Evolutionary conservation across 2,797 vertebrate genomes (phyloP), one percentile per base, ranked within the genome.

Genomic region (Tapirus indicus): DNA sequence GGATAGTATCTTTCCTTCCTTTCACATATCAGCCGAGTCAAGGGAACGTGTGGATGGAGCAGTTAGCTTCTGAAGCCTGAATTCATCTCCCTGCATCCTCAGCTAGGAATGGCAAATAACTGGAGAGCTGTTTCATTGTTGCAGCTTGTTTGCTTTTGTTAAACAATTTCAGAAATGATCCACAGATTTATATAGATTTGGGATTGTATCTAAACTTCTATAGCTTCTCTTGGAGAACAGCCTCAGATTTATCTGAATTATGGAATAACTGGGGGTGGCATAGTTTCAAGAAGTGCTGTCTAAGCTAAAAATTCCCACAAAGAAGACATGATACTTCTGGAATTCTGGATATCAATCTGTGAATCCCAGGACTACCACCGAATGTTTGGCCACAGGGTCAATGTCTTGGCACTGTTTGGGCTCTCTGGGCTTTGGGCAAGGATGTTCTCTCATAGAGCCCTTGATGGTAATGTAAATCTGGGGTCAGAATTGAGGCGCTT

Each of bases 91-190:
- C 56, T 68, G 6, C 0, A 0, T 58, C 47, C n/a, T 94, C 35
- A 54, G 38, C 44, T 35, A 27, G 38, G 17, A 49, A 69, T 60
- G 41, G 35, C 0, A 1, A 71, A 32, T 54, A 92, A 80, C 84
- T 29, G 17, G 38, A 75, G 20, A 93, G 20, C 16, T 60, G 25
- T 38, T 88, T 83, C 49, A 27, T 35, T 84, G 21, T 54, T 62
- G 23, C 38, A 82, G 10, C 49, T 68, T 93, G 49, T 47, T 91
- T 77, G 29, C 9, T 93, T 69, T 94, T 92, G 47, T 92, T 88
- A 77, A 90, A 62, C 23, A 86, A 21, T 86, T 82, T 93, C 74
- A 86, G 54, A 86, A 69, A 60, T 44, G 14, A 88, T 21, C 58
- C 35, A 32, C 14, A 49, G 21, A 62, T 72, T 87, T 58, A 32